Evolutionary conservation across 2,888 invertebrate species (phyloP).

Genomic region (Brachypalpus laphriformis): DNA sequence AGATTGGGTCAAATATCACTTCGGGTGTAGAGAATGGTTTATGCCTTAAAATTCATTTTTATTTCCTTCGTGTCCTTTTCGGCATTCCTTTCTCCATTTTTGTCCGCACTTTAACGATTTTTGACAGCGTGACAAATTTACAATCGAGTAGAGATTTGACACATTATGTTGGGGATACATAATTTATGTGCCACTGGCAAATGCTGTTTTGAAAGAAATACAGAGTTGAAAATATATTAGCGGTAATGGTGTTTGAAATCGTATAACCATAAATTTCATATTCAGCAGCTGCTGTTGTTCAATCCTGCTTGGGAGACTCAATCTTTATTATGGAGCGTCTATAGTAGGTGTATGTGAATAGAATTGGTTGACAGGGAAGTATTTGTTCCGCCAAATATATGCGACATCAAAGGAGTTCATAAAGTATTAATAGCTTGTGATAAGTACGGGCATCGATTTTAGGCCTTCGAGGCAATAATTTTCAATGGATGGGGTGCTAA

Average conservation of each 20-base stretch:
- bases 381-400: not conserved
- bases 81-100: not conserved
- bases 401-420: conserved; percentile 10
- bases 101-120: conserved; percentile 16
- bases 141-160: conserved; percentile 47
- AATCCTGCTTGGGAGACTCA: conserved; percentile 33
- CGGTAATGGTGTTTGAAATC: conserved; percentile 50
- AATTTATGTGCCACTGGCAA: conserved; percentile 4
- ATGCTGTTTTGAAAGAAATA: conserved; percentile 14
- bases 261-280: conserved; percentile 66
- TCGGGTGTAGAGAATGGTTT: not conserved
- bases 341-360: not conserved
- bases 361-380: not conserved
- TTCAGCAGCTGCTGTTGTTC: conserved; percentile 43
- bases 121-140: conserved; percentile 63
- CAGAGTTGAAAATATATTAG: conserved; percentile 32
- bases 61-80: not conserved
- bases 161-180: not conserved
- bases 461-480: not conserved
- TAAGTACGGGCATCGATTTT: not conserved
- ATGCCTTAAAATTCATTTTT: not conserved
- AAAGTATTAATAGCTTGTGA: conserved; percentile 13
- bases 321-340: conserved; percentile 23
- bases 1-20: not conserved
- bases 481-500: not conserved